phyloP scores from a whole-genome alignment of 92 coral and sea anemone genomes.

The Zoanthus sansibaricus region DNA sequence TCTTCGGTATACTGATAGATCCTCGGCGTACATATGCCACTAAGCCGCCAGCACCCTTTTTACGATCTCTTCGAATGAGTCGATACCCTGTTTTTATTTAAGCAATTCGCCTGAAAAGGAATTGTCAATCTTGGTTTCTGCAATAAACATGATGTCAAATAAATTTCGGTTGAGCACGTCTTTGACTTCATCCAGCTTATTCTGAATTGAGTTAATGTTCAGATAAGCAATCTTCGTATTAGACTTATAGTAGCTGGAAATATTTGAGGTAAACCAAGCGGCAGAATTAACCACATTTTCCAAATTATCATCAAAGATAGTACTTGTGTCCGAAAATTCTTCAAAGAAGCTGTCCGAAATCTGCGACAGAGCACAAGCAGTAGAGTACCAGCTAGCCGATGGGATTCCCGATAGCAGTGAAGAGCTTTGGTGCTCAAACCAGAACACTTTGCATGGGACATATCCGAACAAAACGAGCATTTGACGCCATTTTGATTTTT shows the following conservation, averaged over 20 bases:
- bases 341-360: not conserved
- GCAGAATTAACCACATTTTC: not conserved
- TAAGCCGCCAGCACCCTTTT: not conserved
- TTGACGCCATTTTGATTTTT: too few relatives aligned
- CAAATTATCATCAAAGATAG: not conserved
- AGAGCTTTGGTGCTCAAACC: too few relatives aligned
- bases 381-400: not conserved
- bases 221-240: not conserved
- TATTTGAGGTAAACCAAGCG: not conserved
- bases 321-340: not conserved
- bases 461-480: too few relatives aligned
- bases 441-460: too few relatives aligned
- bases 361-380: not conserved
- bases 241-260: not conserved
- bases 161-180: not conserved
- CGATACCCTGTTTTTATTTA: not conserved
- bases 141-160: not conserved
- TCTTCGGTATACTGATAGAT: slow-evolving; percentile 24
- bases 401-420: too few relatives aligned
- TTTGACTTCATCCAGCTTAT: not conserved
- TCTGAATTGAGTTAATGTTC: not conserved
- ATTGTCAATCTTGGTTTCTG: not conserved
- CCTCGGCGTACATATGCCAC: not conserved
- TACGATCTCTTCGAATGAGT: not conserved
- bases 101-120: not conserved